These are phyloP conservation scores for Gallinago undulata DNA, from an alignment of 2,113 vertebrate genomes.

Conservation along the genomic window DNA sequence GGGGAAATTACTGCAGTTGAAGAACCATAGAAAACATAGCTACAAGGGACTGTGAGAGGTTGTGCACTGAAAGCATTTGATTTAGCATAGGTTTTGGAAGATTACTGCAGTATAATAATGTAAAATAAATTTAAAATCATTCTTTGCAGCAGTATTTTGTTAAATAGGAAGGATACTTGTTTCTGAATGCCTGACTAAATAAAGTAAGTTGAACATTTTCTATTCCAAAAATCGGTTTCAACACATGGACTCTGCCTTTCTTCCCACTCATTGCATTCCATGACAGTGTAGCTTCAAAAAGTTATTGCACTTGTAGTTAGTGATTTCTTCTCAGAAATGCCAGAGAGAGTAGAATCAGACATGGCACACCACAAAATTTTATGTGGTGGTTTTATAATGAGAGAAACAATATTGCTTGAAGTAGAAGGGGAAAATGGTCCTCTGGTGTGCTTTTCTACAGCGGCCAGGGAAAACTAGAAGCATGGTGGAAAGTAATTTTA, in stretches of 20 bases:
- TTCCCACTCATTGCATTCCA: background rate
- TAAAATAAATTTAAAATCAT: slow-evolving; percentile 1
- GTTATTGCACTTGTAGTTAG: background rate
- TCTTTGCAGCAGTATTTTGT: background rate
- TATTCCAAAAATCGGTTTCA: background rate
- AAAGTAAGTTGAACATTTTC: background rate
- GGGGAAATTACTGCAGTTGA: background rate
- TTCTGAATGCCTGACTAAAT: background rate
- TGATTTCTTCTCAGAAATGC: background rate
- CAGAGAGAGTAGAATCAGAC: background rate
- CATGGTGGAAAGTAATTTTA: slow-evolving; percentile 47
- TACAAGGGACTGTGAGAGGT: background rate
- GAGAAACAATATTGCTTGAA: slow-evolving; percentile 30
- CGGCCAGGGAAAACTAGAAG: slow-evolving; percentile 19
- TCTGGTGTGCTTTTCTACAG: slow-evolving; percentile 26
- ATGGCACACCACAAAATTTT: slow-evolving; percentile 28
- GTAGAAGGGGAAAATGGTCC: slow-evolving; percentile 10
- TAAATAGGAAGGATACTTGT: background rate
- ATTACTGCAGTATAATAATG: background rate
- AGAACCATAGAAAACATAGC: background rate
- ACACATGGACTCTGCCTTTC: background rate
- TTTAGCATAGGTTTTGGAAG: slow-evolving; percentile 14
- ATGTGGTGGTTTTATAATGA: slow-evolving; percentile 24
- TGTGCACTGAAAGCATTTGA: background rate
- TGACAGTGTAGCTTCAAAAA: background rate